Conservation (phyloP, 1,140 invertebrate species). For the Neodiprion virginianus region DNA sequence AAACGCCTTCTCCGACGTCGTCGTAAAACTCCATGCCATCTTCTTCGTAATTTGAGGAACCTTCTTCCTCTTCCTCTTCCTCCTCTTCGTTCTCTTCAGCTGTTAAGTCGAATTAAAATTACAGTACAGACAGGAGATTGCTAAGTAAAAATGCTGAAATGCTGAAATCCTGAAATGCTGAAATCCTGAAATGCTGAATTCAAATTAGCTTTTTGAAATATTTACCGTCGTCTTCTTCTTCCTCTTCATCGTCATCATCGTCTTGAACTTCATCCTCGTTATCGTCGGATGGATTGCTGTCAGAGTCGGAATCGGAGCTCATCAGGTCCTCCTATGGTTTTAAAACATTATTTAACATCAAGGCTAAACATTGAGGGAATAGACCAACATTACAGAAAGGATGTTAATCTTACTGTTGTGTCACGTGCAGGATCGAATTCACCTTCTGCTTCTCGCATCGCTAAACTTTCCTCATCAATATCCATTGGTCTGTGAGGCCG, state of each 20-base stretch:
- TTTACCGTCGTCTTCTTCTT: constrained; percentile 64
- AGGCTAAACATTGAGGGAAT: constrained; percentile 11
- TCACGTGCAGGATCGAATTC: constrained; percentile 58
- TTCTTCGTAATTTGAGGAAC: constrained; percentile 64
- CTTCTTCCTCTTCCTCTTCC: constrained; percentile 74
- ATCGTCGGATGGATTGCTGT: constrained; percentile 59
- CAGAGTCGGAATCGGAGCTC: constrained; percentile 65
- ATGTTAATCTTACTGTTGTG: constrained; percentile 55
- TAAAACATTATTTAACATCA: constrained; percentile 20
- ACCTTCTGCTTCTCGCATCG: constrained; percentile 50
- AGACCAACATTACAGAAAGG: constrained; percentile 16
- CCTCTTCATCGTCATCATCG: constrained; percentile 67
- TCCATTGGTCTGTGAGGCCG: constrained; percentile 59
- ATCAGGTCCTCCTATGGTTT: constrained; percentile 63
- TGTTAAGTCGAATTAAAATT: constrained; percentile 25
- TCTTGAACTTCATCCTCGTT: constrained; percentile 67
- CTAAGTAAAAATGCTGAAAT: not conserved
- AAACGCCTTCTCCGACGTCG: constrained; percentile 58
- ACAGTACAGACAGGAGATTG: not conserved
- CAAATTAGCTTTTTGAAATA: not conserved
- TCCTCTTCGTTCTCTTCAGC: constrained; percentile 66
- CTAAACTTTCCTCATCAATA: constrained; percentile 57
- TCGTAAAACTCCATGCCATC: constrained; percentile 64
- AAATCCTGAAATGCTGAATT: not conserved
- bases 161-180: not conserved